Evolutionary conservation across 2,113 vertebrate genomes (phyloP).

Genomic region (Siphamia tubifer): DNA sequence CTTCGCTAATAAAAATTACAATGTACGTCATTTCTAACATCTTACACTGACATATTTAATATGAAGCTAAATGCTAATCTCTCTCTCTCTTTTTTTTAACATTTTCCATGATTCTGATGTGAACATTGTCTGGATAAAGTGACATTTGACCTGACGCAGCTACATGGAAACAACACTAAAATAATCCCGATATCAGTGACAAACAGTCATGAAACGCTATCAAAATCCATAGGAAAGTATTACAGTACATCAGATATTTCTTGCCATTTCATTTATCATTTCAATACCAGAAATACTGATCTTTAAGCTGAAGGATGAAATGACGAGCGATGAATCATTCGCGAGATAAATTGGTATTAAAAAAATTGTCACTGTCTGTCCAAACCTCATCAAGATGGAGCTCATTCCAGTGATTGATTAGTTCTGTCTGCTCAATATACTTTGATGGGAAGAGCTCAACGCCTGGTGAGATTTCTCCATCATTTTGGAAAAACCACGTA

Average conservation of each 20-base stretch:
- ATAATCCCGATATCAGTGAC: background rate
- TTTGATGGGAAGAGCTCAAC: slow-evolving; percentile 39
- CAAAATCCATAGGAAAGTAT: background rate
- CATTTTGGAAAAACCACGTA: slow-evolving; percentile 33
- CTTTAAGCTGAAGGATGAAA: slow-evolving; percentile 9
- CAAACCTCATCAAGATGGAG: slow-evolving; percentile 30
- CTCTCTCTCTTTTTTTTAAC: too few species aligned
- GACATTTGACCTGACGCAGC: background rate
- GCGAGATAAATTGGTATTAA: slow-evolving; percentile 15
- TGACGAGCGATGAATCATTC: slow-evolving; percentile 26
- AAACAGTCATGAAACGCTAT: background rate
- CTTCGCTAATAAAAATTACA: too few species aligned
- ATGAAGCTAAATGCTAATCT: background rate
- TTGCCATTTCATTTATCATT: background rate
- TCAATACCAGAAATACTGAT: background rate
- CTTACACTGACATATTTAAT: too few species aligned
- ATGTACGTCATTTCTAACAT: too few species aligned
- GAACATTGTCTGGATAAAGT: background rate
- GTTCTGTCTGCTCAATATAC: slow-evolving; percentile 25
- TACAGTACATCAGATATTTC: background rate
- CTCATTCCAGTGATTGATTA: slow-evolving; percentile 56
- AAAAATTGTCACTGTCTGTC: slow-evolving; percentile 32
- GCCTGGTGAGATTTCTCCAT: slow-evolving; percentile 34
- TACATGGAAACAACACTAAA: background rate
- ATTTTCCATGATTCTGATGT: too few species aligned